A percentile compares a stretch with the other conserved stretches of the same genome.
These are phyloP conservation scores for Plemyria rubiginata DNA, from an alignment of 2,888 invertebrate species.

Conservation along the genomic window DNA sequence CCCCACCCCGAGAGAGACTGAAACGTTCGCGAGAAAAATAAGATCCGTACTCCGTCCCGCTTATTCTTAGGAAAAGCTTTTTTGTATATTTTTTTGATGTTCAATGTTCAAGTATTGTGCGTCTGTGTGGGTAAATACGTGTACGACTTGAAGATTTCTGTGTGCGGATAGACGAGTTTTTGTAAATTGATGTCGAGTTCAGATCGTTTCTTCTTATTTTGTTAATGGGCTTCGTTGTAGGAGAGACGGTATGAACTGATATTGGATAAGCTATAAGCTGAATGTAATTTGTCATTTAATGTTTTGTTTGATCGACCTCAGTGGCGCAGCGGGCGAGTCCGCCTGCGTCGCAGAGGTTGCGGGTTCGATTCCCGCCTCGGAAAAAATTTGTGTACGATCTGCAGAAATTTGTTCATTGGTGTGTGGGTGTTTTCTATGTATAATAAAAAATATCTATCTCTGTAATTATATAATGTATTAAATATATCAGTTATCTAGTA, in stretches of 20 bases:
- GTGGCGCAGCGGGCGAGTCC: no score
- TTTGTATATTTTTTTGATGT: slow-evolving; percentile 79
- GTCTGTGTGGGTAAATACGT: slow-evolving; percentile 75
- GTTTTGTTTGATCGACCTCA: no score
- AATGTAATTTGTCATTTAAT: no score
- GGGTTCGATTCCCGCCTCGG: no score
- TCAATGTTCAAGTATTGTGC: slow-evolving; percentile 63
- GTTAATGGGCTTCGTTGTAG: slow-evolving; percentile 24
- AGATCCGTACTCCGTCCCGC: slow-evolving; percentile 83
- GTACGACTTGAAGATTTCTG: slow-evolving; percentile 47
- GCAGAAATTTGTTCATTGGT: no score
- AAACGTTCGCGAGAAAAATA: slow-evolving; percentile 86
- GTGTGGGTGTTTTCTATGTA: no score
- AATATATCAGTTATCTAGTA: no score
- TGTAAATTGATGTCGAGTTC: slow-evolving; percentile 54
- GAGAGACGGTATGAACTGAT: slow-evolving; percentile 4
- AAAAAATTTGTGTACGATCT: no score
- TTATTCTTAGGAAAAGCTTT: slow-evolving; percentile 82
- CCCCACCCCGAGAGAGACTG: slow-evolving; percentile 75
- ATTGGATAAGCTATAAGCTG: background rate
- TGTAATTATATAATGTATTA: no score
- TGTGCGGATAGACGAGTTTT: slow-evolving; percentile 58
- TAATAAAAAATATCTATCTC: no score
- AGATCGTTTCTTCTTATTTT: slow-evolving; percentile 44
- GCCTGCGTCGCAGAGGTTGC: no score